Conservation (phyloP, 2,113 vertebrate genomes). For the Haplochromis vanheusdeni region DNA sequence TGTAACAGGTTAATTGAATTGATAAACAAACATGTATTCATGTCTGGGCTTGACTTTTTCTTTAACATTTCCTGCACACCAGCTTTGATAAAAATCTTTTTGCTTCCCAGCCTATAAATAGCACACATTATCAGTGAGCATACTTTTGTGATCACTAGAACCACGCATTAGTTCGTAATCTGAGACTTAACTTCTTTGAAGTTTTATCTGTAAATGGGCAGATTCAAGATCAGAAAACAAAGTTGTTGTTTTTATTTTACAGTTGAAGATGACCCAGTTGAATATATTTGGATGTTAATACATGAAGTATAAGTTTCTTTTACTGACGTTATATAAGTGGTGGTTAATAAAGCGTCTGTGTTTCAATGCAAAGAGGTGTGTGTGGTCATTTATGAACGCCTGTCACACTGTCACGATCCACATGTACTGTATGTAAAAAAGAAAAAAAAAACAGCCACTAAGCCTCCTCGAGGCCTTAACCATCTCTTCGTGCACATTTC, state of each 20-base stretch:
- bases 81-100: background rate
- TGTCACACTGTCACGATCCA: constrained; percentile 1
- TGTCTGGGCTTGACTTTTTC: background rate
- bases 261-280: background rate
- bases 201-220: background rate
- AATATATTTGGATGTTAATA: background rate
- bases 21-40: background rate
- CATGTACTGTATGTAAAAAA: constrained; percentile 12
- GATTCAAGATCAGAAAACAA: background rate
- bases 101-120: constrained; percentile 18
- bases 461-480: background rate
- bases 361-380: background rate
- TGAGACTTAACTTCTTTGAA: constrained; percentile 11
- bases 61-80: background rate
- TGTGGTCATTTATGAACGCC: background rate
- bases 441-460: background rate
- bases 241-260: background rate
- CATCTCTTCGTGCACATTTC: constrained; percentile 24
- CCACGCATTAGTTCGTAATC: constrained; percentile 7
- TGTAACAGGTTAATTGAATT: background rate
- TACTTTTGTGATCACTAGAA: background rate
- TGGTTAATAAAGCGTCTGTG: background rate
- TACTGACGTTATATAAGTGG: background rate
- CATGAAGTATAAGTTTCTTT: background rate
- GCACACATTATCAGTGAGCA: background rate